phyloP scores from a whole-genome alignment of 92 coral and sea anemone genomes.

The Anthopleura xanthogrammica region DNA sequence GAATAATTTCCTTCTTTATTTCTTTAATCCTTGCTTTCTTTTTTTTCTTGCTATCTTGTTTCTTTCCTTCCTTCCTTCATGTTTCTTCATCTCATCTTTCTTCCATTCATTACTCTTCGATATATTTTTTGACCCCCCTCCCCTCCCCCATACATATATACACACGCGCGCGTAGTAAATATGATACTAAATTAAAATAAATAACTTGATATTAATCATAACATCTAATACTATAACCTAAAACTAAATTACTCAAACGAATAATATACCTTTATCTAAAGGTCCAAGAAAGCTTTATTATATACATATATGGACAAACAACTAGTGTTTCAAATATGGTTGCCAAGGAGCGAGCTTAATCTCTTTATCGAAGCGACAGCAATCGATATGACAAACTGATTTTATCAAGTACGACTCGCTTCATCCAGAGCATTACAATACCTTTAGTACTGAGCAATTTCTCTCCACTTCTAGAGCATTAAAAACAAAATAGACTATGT shows the following conservation, averaged over 20 bases:
- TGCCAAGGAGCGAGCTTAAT: neutral
- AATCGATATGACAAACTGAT: neutral
- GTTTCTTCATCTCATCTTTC: neutral
- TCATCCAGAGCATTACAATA: neutral
- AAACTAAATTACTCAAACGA: too few relatives aligned
- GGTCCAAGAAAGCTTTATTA: too few relatives aligned
- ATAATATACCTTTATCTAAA: too few relatives aligned
- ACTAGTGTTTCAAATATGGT: too few relatives aligned
- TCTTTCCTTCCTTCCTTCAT: neutral
- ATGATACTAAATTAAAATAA: neutral
- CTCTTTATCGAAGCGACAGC: neutral
- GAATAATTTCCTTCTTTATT: neutral
- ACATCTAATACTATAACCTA: too few relatives aligned
- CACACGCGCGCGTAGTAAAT: constrained; percentile 31
- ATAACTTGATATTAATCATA: too few relatives aligned
- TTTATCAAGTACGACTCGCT: neutral
- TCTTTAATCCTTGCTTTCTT: neutral
- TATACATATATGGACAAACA: too few relatives aligned
- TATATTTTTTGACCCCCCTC: neutral
- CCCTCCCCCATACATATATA: constrained; percentile 8
- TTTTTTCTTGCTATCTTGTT: neutral
- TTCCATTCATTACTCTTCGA: neutral
- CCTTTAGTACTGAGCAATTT: neutral
- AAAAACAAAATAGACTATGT: neutral
- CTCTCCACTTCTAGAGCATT: neutral